These are phyloP conservation scores for Caenorhabditis afra DNA, from an alignment of 2,888 invertebrate species.

Conservation along the genomic window DNA sequence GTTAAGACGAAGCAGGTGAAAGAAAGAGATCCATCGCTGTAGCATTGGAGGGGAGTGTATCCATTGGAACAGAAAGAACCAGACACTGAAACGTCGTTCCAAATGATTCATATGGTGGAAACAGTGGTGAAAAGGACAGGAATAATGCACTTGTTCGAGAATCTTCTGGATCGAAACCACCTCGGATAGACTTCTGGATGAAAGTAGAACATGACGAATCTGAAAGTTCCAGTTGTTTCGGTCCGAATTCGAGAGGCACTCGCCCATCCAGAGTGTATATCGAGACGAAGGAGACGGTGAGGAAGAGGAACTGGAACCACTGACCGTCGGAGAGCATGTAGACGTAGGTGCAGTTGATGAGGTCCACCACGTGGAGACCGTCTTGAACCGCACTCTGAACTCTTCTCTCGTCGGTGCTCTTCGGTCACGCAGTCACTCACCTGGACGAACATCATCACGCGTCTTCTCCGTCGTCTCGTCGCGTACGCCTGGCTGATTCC, in stretches of 20 bases:
- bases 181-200: constrained; percentile 41
- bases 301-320: constrained; percentile 41
- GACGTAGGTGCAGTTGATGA: constrained; percentile 35
- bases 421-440: neutral
- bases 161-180: constrained; percentile 7
- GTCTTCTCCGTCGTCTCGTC: constrained; percentile 11
- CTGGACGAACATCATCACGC: constrained; percentile 41
- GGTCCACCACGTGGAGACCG: constrained; percentile 35
- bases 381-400: constrained; percentile 30
- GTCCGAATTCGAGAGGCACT: no score
- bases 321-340: constrained; percentile 18
- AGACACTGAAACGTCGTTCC: no score
- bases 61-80: no score
- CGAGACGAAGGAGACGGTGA: constrained; percentile 27
- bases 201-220: constrained; percentile 41
- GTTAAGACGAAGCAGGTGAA: no score
- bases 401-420: neutral
- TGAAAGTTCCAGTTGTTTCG: constrained; percentile 1
- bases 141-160: no score
- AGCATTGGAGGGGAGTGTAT: no score
- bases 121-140: constrained; percentile 15
- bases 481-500: constrained; percentile 25
- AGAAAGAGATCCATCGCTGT: no score
- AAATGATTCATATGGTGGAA: neutral
- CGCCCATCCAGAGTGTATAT: constrained; percentile 41